Percentiles rank a stretch among this genome's conserved stretches.
These are phyloP conservation scores for Euwallacea similis DNA, from an alignment of 1,140 invertebrate genomes.

Conservation along the genomic window DNA sequence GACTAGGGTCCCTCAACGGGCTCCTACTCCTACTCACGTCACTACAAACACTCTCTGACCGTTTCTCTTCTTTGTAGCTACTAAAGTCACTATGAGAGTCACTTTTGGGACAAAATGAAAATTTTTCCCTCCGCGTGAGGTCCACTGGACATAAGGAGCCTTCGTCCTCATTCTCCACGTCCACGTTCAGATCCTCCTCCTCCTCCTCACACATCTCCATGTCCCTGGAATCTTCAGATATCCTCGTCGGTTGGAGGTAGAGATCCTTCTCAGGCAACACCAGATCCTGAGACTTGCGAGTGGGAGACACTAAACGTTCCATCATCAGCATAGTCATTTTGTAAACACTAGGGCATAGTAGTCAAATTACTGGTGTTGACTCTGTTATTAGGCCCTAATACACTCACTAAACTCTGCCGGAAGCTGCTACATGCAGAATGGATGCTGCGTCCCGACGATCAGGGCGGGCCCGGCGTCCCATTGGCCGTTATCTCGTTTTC, in stretches of 20 bases:
- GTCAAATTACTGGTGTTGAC: slow-evolving; percentile 36
- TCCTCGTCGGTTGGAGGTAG: slow-evolving; percentile 37
- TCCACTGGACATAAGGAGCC: slow-evolving; percentile 54
- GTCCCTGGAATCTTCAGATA: slow-evolving; percentile 49
- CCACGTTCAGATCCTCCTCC: slow-evolving; percentile 53
- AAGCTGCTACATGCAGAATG: slow-evolving; percentile 46
- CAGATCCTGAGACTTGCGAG: slow-evolving; percentile 44
- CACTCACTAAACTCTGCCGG: slow-evolving; percentile 47
- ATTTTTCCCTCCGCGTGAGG: slow-evolving; percentile 51
- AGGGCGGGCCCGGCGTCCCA: slow-evolving; percentile 26
- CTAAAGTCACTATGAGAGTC: slow-evolving; percentile 46
- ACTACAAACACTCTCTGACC: slow-evolving; percentile 55
- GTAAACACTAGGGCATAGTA: slow-evolving; percentile 38
- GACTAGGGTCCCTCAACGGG: slow-evolving; percentile 49
- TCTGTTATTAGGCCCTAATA: slow-evolving; percentile 40
- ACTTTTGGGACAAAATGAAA: slow-evolving; percentile 45
- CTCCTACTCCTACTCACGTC: slow-evolving; percentile 53
- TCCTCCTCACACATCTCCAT: slow-evolving; percentile 52
- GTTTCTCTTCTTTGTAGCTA: slow-evolving; percentile 45
- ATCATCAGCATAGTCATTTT: slow-evolving; percentile 58
- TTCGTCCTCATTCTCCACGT: slow-evolving; percentile 52
- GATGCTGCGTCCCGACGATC: slow-evolving; percentile 30
- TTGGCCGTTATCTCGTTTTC: slow-evolving; percentile 28
- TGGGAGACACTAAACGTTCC: slow-evolving; percentile 52
- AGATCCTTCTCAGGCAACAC: slow-evolving; percentile 35